These are phyloP conservation scores for Bradypodion ventrale DNA, from an alignment of 2,797 vertebrate genomes.

Conservation along the genomic window DNA sequence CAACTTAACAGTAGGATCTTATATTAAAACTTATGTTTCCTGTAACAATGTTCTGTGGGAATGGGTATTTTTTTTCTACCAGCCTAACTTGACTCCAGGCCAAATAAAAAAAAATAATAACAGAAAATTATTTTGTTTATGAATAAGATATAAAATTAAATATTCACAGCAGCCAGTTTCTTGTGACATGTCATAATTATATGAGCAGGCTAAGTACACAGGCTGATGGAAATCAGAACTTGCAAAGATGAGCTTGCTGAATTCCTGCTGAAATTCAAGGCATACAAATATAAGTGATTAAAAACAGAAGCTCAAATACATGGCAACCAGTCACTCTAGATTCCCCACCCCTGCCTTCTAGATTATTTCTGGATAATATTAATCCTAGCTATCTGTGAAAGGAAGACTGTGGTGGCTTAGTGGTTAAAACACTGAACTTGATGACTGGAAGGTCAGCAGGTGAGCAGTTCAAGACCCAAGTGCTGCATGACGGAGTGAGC, in stretches of 20 bases:
- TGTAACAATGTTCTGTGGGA: not conserved
- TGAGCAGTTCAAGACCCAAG: no score
- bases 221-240: constrained; percentile 34
- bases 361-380: not conserved
- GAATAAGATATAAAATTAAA: not conserved
- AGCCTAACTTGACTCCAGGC: constrained; percentile 30
- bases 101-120: constrained; percentile 37
- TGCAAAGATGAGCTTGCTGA: constrained; percentile 35
- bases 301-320: not conserved
- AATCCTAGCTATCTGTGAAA: not conserved
- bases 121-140: constrained; percentile 22
- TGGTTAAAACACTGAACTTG: no score
- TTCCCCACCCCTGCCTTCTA: not conserved
- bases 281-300: not conserved
- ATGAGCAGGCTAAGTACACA: constrained; percentile 28
- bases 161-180: not conserved
- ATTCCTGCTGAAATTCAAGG: constrained; percentile 15
- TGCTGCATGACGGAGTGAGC: no score
- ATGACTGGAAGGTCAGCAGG: no score
- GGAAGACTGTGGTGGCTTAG: no score
- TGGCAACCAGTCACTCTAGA: not conserved
- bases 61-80: constrained; percentile 46
- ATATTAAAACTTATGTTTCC: constrained; percentile 25
- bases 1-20: constrained; percentile 6
- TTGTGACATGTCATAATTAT: constrained; percentile 38